Conservation (phyloP, 2,888 invertebrate genomes). For the Aleiodes testaceus region DNA sequence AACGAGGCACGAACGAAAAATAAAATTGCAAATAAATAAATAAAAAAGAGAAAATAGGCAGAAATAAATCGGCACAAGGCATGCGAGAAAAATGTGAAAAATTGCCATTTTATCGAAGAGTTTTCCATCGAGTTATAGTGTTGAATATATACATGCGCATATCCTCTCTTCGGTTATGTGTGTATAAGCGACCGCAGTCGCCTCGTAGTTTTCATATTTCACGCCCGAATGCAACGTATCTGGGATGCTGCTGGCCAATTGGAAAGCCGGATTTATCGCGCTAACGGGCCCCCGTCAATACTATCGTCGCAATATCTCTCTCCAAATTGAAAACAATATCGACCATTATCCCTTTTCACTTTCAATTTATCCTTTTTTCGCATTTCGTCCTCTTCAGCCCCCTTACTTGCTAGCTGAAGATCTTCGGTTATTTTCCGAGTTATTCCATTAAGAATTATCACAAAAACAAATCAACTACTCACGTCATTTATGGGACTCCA, state of each 20-base stretch:
- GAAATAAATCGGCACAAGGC: constrained; percentile 37
- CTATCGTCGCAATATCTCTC: constrained; percentile 60
- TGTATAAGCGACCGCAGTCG: constrained; percentile 29
- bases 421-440: too few relatives aligned
- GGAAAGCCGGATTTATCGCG: constrained; percentile 65
- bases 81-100: constrained; percentile 32
- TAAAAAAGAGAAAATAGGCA: constrained; percentile 20
- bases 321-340: constrained; percentile 61
- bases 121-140: constrained; percentile 23
- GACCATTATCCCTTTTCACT: constrained; percentile 47
- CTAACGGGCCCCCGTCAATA: constrained; percentile 58
- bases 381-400: too few relatives aligned
- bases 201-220: constrained; percentile 66
- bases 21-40: background rate
- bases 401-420: too few relatives aligned
- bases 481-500: too few relatives aligned
- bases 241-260: constrained; percentile 62
- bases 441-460: too few relatives aligned
- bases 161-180: constrained; percentile 37
- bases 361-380: constrained; percentile 18
- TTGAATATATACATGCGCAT: constrained; percentile 20
- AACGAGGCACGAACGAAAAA: background rate
- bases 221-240: constrained; percentile 63
- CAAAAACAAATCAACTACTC: too few relatives aligned
- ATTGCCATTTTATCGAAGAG: constrained; percentile 29